A percentile compares a stretch with the other conserved stretches of the same genome.
These are phyloP conservation scores for Octodon degus DNA, from an alignment of 2,113 vertebrate genomes.

Conservation along the genomic window DNA sequence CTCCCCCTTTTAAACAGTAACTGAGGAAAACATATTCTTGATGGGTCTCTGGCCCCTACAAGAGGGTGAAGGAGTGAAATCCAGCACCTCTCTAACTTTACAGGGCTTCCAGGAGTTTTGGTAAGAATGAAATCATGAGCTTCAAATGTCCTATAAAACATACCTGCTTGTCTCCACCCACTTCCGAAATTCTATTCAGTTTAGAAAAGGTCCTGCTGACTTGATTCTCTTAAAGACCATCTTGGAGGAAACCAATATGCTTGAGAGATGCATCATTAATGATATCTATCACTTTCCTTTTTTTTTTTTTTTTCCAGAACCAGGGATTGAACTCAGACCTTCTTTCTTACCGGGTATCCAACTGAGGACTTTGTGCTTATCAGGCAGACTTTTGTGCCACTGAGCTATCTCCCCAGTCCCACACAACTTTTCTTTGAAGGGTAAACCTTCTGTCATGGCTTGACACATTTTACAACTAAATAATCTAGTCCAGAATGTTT, in stretches of 20 bases:
- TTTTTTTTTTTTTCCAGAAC: too few relatives aligned
- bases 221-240: neutral
- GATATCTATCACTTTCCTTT: neutral
- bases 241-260: constrained; percentile 9
- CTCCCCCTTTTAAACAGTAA: neutral
- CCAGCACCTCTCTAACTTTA: neutral
- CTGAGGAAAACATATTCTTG: neutral
- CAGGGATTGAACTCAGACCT: too few relatives aligned
- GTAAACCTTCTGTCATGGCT: neutral
- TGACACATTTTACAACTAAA: neutral
- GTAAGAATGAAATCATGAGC: neutral
- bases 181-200: constrained; percentile 48
- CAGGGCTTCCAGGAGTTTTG: neutral
- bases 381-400: too few relatives aligned
- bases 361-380: too few relatives aligned
- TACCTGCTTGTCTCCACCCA: neutral
- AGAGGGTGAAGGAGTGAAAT: neutral
- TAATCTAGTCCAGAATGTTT: neutral
- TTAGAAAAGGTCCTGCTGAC: neutral
- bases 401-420: too few relatives aligned
- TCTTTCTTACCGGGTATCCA: too few relatives aligned
- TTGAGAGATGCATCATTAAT: neutral
- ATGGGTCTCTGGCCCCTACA: neutral
- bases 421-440: constrained; percentile 31
- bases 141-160: neutral